Conservation (phyloP, 2,797 vertebrate species). For the Crocidura indochinensis region DNA sequence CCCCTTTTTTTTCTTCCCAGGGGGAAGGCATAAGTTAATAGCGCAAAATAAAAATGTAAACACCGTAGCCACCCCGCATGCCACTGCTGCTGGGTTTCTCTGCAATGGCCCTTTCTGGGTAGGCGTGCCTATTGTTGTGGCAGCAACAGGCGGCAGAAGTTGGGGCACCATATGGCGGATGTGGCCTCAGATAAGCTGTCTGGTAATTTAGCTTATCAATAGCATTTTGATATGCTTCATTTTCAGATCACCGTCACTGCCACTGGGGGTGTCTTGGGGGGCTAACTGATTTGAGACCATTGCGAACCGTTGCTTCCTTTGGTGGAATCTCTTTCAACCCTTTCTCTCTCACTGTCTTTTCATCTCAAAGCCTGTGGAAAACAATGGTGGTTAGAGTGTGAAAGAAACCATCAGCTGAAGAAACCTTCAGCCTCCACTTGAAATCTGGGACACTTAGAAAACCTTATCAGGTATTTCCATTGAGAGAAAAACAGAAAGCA, state of each 20-base stretch:
- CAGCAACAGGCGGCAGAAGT: constrained; percentile 96
- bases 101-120: constrained; percentile 91
- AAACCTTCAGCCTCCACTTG: not conserved
- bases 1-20: no score
- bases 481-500: constrained; percentile 48
- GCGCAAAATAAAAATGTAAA: constrained; percentile 92
- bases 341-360: constrained; percentile 10
- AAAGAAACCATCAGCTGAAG: constrained; percentile 51
- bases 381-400: constrained; percentile 59
- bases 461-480: constrained; percentile 35
- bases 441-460: constrained; percentile 54
- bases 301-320: constrained; percentile 84
- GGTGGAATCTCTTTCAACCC: constrained; percentile 86
- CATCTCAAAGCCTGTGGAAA: constrained; percentile 66
- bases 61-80: constrained; percentile 89
- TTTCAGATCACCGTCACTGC: constrained; percentile 90
- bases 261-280: constrained; percentile 85
- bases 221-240: constrained; percentile 94
- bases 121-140: constrained; percentile 95
- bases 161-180: constrained; percentile 97
- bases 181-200: constrained; percentile 95
- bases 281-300: constrained; percentile 84
- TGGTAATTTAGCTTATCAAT: constrained; percentile 94
- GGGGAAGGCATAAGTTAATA: constrained; percentile 86
- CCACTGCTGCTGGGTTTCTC: constrained; percentile 93